Base-by-base conservation (phyloP, 1,140 invertebrate genomes). In the Tribolium castaneum region DNA sequence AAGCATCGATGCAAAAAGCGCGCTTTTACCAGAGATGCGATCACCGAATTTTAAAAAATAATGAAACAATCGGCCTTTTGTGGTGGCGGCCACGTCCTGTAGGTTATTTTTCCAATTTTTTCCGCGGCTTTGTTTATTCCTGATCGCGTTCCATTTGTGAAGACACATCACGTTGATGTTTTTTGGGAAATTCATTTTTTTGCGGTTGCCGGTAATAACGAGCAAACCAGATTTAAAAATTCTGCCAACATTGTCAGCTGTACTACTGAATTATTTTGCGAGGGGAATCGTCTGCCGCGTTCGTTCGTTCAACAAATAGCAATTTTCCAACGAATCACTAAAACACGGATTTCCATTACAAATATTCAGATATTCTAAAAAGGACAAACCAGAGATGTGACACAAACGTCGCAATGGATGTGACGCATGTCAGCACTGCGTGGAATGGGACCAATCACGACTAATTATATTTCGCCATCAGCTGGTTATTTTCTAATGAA, bases 291-390 rank as follows among this genome's bases (percentile, higher is more conserved):
- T 52, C 45, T 72, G 70, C 50, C 25, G 25, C 25, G 4, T 4
- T 6, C 70, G 13, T 19, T 19, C 45, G 70, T 25, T 13, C 16
- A 50, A 72, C 45, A 72, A 72, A 72, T 72, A 50, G 50, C 52
- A 59, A 34, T 59, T 75, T 59, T 75, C 51, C 51, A 35, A 45
- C 52, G 73, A 35, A 35, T 59, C 39, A 75, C 59, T 25, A 77
- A 70, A 80, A 77, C 76, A 80, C 34, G 71, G 25, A 75, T 77
- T 73, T 77, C 75, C 76, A 75, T 75, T 77, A 77, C 70, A 72
- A 77, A 75, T 80, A 80, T 80, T 80, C 52, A 52, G 49, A 73
- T 73, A 73, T 73, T 73, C 71, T 75, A 56, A 79, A 79, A 79
- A 76, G 62, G 66, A 56, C 49, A 71, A 71, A 72, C 78, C 73